Conservation (phyloP, 1,140 invertebrate genomes). For the Rhagoletis zephyria region DNA sequence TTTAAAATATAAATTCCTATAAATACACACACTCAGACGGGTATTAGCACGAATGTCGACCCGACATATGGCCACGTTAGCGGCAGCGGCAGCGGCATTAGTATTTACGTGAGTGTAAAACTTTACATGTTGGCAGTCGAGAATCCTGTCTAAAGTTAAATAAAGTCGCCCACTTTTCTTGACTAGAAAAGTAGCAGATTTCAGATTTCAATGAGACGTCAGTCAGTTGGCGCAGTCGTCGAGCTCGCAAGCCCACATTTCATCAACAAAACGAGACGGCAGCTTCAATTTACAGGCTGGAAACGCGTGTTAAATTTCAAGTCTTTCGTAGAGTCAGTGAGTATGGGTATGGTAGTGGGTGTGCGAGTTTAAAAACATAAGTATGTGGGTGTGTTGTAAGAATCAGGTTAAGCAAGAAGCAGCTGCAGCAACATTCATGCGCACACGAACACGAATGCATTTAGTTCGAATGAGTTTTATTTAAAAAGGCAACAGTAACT, state of each 20-base stretch:
- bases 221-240: slow-evolving; percentile 21
- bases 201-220: slow-evolving; percentile 21
- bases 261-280: neutral
- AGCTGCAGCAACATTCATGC: neutral
- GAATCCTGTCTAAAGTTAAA: slow-evolving; percentile 43
- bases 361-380: neutral
- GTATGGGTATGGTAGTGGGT: neutral
- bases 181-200: slow-evolving; percentile 17
- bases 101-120: neutral
- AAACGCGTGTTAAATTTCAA: slow-evolving; percentile 15
- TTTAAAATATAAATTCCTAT: neutral
- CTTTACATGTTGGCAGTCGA: neutral
- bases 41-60: neutral
- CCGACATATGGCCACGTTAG: neutral
- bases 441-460: neutral
- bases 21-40: neutral
- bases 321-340: neutral
- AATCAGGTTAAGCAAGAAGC: neutral
- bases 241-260: neutral
- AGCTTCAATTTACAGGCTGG: neutral
- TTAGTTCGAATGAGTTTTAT: slow-evolving; percentile 18
- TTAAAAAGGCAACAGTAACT: neutral
- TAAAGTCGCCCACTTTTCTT: slow-evolving; percentile 37
- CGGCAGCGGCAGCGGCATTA: neutral
- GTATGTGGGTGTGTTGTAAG: neutral